Evolutionary conservation across 2,797 vertebrate species (phyloP), one percentile per base, ranked within the genome.

Genomic region (Anniella stebbinsi): DNA sequence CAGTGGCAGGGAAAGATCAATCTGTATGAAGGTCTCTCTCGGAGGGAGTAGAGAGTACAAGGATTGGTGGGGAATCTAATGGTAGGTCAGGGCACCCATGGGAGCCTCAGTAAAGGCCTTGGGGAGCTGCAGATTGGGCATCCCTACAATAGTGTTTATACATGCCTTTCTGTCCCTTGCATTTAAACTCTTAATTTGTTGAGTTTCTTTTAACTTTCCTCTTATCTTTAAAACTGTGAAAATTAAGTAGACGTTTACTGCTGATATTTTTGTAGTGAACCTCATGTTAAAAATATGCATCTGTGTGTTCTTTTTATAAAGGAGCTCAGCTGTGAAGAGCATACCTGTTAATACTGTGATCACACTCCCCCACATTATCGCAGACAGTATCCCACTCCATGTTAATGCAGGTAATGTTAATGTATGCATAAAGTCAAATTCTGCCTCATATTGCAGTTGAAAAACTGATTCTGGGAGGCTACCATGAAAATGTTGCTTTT

Each of bases 331-430:
- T 67, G 84, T 94, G 93, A 96, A 97, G 45, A 97, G 96, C 30
- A 92, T 98, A 54, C 98, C 98, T 2, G 95, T 99, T 94, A 98
- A 97, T 81, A 99, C 98, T 0, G 90, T 97, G 73, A 96, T 99
- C 92, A 98, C 97, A 9, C 98, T 99, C 41, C 99, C 99, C 0
- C 98, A 99, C 18, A 97, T 99, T 93, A 97, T 98, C 88, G 97
- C 98, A 86, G 99, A 99, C 94, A 97, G 95, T 76, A 98, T 99
- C 93, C 98, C 99, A 30, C 97, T 99, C 76, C 99, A 99, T n/a
- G 98, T 99, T 90, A 98, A 98, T 11, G 98, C 99, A 96, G 99
- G 99, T 99, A 96, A 94, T 13, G 0, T 23, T 78, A 21, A 80
- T 84, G 28, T 48, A 63, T 86, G 63, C 28, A 67, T 73, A 48